phyloP scores from a whole-genome alignment of 2,888 invertebrate species.

The Patella caerulea region DNA sequence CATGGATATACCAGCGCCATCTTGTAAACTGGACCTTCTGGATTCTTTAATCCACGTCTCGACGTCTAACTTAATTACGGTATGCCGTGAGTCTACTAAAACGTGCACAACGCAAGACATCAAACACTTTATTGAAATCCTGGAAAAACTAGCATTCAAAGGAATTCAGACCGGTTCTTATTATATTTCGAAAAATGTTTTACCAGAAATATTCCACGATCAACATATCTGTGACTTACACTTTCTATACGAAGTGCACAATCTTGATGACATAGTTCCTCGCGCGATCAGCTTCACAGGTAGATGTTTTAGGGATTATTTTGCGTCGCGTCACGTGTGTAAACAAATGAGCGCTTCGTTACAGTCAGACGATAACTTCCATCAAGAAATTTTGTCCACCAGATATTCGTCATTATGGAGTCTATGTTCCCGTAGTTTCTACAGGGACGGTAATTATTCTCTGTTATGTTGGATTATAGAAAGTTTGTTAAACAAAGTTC shows the following conservation, averaged over 20 bases:
- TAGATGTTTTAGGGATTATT: conserved; percentile 40
- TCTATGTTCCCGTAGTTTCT: neutral
- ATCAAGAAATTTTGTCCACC: neutral
- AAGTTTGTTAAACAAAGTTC: neutral
- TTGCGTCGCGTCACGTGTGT: conserved; percentile 40
- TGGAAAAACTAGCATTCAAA: conserved; percentile 33
- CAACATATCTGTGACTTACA: conserved; percentile 41
- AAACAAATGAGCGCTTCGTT: conserved; percentile 32
- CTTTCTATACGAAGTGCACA: conserved; percentile 41
- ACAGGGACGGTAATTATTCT: neutral
- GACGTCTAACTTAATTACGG: neutral
- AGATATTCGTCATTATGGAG: neutral
- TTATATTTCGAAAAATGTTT: conserved; percentile 37
- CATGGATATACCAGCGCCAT: neutral
- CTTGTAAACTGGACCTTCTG: neutral
- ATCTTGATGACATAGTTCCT: conserved; percentile 26
- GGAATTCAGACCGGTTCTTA: conserved; percentile 38
- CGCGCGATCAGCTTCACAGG: conserved; percentile 36
- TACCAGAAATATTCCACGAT: conserved; percentile 35
- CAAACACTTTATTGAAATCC: neutral
- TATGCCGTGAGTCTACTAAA: neutral
- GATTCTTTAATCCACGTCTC: neutral
- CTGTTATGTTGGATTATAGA: neutral
- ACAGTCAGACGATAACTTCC: neutral
- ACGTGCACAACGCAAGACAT: neutral